Evolutionary conservation across 2,888 invertebrate species (phyloP).

Genomic region (Rhamphomyia laevipes): DNA sequence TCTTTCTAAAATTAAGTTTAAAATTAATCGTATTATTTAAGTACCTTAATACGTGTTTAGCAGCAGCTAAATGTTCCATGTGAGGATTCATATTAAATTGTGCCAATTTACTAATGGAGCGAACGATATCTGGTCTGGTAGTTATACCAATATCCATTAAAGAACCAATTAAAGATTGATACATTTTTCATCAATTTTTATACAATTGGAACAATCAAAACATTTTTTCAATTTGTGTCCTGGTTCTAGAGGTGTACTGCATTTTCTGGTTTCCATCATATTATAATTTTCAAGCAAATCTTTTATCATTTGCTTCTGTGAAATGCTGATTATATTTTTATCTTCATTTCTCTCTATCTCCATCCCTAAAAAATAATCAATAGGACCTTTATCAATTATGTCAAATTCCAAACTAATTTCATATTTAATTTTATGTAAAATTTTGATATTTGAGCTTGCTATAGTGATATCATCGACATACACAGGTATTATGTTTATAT

Average conservation of each 20-base stretch:
- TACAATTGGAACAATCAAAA: neutral
- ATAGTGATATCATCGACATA: slow-evolving; percentile 4
- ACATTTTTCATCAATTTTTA: neutral
- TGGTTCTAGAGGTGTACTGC: neutral
- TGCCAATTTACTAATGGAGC: slow-evolving; percentile 3
- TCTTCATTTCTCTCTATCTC: too few relatives aligned
- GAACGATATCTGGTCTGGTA: slow-evolving; percentile 4
- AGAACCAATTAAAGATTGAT: slow-evolving; percentile 5
- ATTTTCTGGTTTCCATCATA: neutral
- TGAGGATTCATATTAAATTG: slow-evolving; percentile 5
- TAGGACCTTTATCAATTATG: neutral
- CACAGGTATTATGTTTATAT: neutral
- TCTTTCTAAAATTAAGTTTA: slow-evolving; percentile 7
- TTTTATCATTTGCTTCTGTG: neutral
- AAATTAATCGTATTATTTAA: slow-evolving; percentile 2
- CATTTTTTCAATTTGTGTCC: neutral
- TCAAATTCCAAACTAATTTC: neutral
- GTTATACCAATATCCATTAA: slow-evolving; percentile 1
- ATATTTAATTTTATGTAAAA: too few relatives aligned
- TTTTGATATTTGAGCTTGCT: too few relatives aligned
- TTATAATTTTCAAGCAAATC: neutral
- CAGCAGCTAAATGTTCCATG: slow-evolving; percentile 1
- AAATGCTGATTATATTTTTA: too few relatives aligned
- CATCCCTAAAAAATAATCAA: slow-evolving; percentile 2
- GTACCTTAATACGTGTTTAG: slow-evolving; percentile 5